Evolutionary conservation across 1,140 invertebrate species (phyloP), one percentile per base, ranked within the genome.

Genomic region (Antheraea pernyi): DNA sequence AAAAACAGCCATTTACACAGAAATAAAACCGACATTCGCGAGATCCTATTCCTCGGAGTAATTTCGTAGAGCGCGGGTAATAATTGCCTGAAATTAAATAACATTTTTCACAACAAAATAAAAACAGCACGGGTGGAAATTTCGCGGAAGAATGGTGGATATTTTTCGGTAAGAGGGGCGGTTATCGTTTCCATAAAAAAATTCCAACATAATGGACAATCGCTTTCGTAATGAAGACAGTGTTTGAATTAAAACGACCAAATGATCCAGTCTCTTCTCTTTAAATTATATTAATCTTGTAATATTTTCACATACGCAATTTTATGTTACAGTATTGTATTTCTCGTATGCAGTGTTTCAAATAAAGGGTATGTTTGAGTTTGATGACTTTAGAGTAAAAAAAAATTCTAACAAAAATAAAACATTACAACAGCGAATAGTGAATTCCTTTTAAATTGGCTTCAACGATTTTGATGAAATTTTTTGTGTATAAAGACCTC

Each of bases 51-150:
- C 89, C 89, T 89, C 78, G 72, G 86, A 89, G 88, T 91, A 91
- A 91, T 91, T 89, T 82, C 75, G 86, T 82, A 83, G 84, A 90
- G 86, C 82, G 86, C 85, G 82, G 88, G 86, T 90, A 90, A 91
- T 91, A 91, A 91, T 91, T 91, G 89, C 83, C 82, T 70, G 75
- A 88, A 90, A 91, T 91, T 91, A 89, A 91, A 91, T 90, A 89
- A 90, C 78, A 89, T 90, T 89, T 90, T 89, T 91, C 87, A 90
- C 84, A 88, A 90, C 84, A 89, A 86, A 63, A 66, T 53, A 91
- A 83, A 88, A 89, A 86, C 79, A 82, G 80, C 72, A 80, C 71
- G 81, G 77, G 87, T 84, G 85, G 74, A 83, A 87, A 87, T 84
- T 85, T 84, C 79, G 81, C 76, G 80, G 81, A 73, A 77, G 80